Evolutionary conservation across 1,140 invertebrate species (phyloP).

Genomic region (Cepaea nemoralis): DNA sequence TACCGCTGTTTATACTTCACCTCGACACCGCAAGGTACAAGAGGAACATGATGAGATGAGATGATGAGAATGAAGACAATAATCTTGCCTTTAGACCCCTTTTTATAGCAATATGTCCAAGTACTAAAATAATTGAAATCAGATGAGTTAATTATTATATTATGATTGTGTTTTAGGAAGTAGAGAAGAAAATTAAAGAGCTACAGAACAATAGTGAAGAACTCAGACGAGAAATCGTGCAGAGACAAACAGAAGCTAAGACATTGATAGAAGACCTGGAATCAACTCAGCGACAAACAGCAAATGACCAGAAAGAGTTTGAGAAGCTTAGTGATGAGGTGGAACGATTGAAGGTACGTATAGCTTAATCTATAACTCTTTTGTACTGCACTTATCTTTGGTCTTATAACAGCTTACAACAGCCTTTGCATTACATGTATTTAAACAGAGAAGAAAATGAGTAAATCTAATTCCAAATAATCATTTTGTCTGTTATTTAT

Average conservation of each 20-base stretch:
- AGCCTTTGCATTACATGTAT: background rate
- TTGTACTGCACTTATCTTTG: background rate
- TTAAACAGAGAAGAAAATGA: background rate
- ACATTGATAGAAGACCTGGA: constrained; percentile 70
- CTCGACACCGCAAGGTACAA: too few relatives aligned
- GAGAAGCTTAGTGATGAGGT: constrained; percentile 62
- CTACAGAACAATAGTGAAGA: constrained; percentile 67
- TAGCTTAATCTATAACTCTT: background rate
- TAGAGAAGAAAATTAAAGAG: constrained; percentile 71
- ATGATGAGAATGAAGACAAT: too few relatives aligned
- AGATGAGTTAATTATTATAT: too few relatives aligned
- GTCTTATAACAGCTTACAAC: background rate
- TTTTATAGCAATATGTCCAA: too few relatives aligned
- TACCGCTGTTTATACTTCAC: too few relatives aligned
- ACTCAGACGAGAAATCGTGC: constrained; percentile 69
- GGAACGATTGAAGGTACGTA: constrained; percentile 65
- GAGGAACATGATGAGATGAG: too few relatives aligned
- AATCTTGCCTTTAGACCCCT: too few relatives aligned
- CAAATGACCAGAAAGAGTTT: constrained; percentile 63
- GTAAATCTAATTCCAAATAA: too few relatives aligned
- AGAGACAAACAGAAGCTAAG: constrained; percentile 68
- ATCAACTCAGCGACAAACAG: constrained; percentile 53
- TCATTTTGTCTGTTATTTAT: too few relatives aligned
- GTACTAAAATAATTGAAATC: too few relatives aligned
- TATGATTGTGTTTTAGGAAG: constrained; percentile 67